Percentiles rank a stretch among this genome's conserved stretches.
These are phyloP conservation scores for Gallirallus australis DNA, from an alignment of 2,797 vertebrate species.

Conservation along the genomic window DNA sequence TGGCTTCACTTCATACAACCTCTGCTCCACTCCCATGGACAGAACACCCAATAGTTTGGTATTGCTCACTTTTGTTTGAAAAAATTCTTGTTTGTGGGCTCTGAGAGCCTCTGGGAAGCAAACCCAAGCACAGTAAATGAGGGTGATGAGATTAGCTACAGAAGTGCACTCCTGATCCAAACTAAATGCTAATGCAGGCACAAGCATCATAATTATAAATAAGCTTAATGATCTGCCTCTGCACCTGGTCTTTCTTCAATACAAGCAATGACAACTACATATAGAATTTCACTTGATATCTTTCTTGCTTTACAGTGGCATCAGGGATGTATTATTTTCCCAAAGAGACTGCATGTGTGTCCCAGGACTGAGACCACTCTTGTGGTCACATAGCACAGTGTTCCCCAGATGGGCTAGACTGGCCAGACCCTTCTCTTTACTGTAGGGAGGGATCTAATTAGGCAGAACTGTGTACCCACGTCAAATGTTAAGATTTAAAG, in stretches of 20 bases:
- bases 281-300: not conserved
- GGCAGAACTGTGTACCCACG: not conserved
- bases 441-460: not conserved
- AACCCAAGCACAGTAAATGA: not conserved
- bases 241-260: not conserved
- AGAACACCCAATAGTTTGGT: fast-evolving
- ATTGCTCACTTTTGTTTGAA: not conserved
- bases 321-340: not conserved
- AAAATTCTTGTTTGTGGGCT: not conserved
- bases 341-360: not conserved
- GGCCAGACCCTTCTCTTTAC: not conserved
- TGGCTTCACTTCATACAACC: not conserved
- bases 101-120: not conserved
- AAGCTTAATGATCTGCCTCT: not conserved
- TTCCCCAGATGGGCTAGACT: not conserved
- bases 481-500: not conserved
- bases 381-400: not conserved
- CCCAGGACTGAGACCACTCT: not conserved
- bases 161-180: not conserved
- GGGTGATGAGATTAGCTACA: not conserved
- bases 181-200: not conserved
- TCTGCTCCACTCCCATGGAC: not conserved
- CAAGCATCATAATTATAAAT: not conserved
- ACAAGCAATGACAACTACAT: not conserved
- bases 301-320: not conserved